phyloP scores from a whole-genome alignment of 2,113 vertebrate genomes.

The Macrotis lagotis region DNA sequence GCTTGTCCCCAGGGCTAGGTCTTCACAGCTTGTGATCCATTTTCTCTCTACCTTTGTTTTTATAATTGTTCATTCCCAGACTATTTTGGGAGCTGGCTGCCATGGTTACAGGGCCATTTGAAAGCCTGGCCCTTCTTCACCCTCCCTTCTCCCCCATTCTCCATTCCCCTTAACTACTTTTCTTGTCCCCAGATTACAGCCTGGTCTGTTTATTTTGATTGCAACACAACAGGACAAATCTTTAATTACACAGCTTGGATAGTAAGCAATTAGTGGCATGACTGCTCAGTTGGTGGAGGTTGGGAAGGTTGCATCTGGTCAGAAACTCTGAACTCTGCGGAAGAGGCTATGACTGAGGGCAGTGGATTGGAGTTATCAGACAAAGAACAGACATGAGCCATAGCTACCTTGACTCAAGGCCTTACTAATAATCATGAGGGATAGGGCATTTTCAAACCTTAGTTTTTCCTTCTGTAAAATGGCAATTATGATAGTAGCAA shows the following conservation, averaged over 20 bases:
- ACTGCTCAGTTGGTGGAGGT: slow-evolving; percentile 76
- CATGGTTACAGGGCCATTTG: slow-evolving; percentile 62
- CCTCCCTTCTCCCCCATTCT: slow-evolving; percentile 38
- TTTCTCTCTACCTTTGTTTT: slow-evolving; percentile 55
- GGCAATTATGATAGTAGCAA: not conserved
- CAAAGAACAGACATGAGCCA: not conserved
- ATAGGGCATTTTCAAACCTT: not conserved
- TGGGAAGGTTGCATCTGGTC: slow-evolving; percentile 69
- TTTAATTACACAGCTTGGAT: slow-evolving; percentile 82
- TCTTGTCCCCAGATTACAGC: slow-evolving; percentile 73
- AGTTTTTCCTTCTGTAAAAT: not conserved
- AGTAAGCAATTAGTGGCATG: slow-evolving; percentile 81
- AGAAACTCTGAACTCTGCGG: slow-evolving; percentile 6
- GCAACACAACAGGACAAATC: slow-evolving; percentile 80
- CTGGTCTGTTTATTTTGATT: slow-evolving; percentile 82
- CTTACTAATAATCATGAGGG: no score
- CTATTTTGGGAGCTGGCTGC: slow-evolving; percentile 73
- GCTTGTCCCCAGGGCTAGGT: not conserved
- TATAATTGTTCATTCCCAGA: slow-evolving; percentile 54
- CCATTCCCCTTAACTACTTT: slow-evolving; percentile 74
- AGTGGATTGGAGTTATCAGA: not conserved
- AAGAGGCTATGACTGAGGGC: not conserved
- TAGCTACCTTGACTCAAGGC: not conserved
- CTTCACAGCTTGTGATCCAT: slow-evolving; percentile 63
- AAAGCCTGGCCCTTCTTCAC: slow-evolving; percentile 55